Conservation (phyloP, 2,797 vertebrate species). For the Trichosurus vulpecula region DNA sequence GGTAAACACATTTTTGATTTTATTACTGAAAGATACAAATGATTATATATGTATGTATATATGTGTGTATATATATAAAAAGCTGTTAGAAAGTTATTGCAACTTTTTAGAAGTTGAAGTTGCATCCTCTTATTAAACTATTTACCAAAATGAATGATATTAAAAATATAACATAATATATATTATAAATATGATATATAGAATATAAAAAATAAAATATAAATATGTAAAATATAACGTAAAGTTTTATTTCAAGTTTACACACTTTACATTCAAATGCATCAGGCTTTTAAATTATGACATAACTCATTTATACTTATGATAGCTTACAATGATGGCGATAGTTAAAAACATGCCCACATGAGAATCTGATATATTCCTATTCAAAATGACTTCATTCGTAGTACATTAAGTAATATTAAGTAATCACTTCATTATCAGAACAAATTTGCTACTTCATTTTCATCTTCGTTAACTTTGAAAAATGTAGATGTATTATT, state of each 20-base stretch:
- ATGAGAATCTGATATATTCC: not conserved
- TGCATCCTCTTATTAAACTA: not conserved
- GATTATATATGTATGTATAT: not conserved
- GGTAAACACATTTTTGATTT: not conserved
- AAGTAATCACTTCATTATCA: not conserved
- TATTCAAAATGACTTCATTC: not conserved
- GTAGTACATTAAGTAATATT: not conserved
- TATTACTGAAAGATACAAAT: not conserved
- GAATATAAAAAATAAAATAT: no score
- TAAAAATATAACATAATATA: no score
- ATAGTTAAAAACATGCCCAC: not conserved
- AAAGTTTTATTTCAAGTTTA: not conserved
- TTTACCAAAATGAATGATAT: not conserved
- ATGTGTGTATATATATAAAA: no score
- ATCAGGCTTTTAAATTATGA: not conserved
- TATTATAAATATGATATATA: no score
- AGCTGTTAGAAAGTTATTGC: not conserved
- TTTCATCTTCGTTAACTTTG: not conserved
- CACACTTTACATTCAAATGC: not conserved
- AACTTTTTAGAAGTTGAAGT: not conserved
- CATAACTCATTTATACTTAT: not conserved
- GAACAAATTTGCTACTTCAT: not conserved
- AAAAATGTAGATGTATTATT: not conserved
- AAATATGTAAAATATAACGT: no score
- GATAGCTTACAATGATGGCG: not conserved